Conservation (phyloP, 2,888 invertebrate species). For the Tipula confusa region DNA sequence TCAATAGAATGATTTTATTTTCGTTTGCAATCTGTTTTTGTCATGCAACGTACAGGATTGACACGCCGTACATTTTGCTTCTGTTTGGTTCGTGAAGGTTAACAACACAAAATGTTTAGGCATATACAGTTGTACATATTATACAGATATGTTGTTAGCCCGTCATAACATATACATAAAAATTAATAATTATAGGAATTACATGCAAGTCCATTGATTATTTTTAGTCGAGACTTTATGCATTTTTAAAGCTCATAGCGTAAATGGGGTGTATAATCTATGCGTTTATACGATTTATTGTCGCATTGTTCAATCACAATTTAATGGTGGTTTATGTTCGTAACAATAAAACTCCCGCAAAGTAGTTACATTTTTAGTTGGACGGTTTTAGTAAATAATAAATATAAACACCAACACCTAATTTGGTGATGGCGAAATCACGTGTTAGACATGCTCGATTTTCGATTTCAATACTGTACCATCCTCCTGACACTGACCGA, state of each 20-base stretch:
- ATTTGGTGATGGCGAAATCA: no score
- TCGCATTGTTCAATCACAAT: neutral
- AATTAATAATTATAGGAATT: neutral
- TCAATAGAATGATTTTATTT: neutral
- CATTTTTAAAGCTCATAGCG: neutral
- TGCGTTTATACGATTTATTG: neutral
- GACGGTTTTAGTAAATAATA: no score
- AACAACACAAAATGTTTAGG: neutral
- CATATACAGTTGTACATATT: no score
- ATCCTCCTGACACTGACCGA: no score
- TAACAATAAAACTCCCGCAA: no score
- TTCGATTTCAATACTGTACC: no score
- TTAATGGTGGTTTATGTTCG: neutral
- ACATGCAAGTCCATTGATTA: neutral
- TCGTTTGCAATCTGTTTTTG: neutral
- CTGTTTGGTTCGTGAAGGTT: neutral
- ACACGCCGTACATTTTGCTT: neutral
- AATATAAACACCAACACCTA: no score
- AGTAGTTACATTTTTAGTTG: no score
- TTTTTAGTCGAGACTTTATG: neutral
- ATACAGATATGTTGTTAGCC: no score
- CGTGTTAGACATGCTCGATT: no score
- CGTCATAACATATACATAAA: neutral
- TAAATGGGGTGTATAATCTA: neutral
- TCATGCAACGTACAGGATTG: neutral